Conservation (phyloP, 2,113 vertebrate species). For the Silurus asotus region DNA sequence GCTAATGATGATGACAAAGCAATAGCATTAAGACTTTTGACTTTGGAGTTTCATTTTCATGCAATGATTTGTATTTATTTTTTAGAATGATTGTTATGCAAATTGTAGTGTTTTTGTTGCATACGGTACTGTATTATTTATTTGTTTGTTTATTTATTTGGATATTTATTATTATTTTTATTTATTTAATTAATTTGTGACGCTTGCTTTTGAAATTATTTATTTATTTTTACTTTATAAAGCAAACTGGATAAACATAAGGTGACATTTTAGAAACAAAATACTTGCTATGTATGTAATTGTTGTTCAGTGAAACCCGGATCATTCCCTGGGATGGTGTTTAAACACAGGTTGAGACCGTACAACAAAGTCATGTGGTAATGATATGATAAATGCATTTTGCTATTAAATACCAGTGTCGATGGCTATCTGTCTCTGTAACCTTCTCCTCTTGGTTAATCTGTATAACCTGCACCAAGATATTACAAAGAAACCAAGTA, state of each 20-base stretch:
- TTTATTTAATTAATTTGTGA: conserved; percentile 18
- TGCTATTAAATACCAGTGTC: background rate
- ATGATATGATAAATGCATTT: background rate
- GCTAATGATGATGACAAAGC: conserved; percentile 79
- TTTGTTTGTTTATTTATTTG: conserved; percentile 38
- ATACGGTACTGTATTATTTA: conserved; percentile 71
- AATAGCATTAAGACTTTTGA: conserved; percentile 85
- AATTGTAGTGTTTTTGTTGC: conserved; percentile 11
- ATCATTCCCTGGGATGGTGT: background rate
- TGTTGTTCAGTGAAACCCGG: background rate
- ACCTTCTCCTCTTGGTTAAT: background rate
- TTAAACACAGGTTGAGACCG: background rate
- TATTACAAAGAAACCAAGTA: background rate
- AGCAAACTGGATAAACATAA: conserved; percentile 63
- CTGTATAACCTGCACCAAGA: background rate
- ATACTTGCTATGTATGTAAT: background rate
- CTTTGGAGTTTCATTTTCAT: conserved; percentile 63
- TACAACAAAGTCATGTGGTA: background rate
- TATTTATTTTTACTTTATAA: conserved; percentile 62
- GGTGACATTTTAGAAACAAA: conserved; percentile 54
- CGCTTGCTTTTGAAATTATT: conserved; percentile 64
- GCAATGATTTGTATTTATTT: conserved; percentile 72
- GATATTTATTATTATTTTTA: too few relatives aligned
- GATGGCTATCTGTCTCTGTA: background rate
- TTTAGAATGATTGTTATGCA: conserved; percentile 57